These are phyloP conservation scores for Turritopsis rubra DNA, from an alignment of 30 jellyfish, hydroid and myxozoan genomes.

Conservation along the genomic window DNA sequence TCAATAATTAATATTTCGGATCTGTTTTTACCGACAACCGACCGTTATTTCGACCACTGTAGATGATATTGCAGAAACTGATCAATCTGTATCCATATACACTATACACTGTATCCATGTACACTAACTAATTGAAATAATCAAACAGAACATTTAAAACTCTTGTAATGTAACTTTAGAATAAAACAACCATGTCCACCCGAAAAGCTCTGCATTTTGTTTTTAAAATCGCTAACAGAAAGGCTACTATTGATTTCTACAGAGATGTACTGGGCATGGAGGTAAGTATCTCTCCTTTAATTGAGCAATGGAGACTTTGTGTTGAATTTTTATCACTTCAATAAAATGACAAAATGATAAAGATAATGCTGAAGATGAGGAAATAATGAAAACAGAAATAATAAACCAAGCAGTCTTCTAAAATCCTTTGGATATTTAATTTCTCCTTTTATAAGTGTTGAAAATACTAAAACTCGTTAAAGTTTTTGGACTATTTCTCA, in stretches of 20 bases:
- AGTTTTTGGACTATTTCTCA: too few species aligned
- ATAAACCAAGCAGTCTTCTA: too few species aligned
- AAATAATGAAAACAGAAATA: not conserved
- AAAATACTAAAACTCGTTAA: too few species aligned
- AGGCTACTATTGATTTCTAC: conserved; percentile 68
- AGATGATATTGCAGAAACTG: too few species aligned
- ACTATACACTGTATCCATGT: not conserved
- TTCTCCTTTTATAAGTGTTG: too few species aligned
- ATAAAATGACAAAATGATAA: not conserved
- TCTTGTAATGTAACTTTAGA: too few species aligned
- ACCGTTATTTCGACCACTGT: too few species aligned
- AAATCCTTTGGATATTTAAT: not conserved
- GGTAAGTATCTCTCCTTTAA: conserved; percentile 42
- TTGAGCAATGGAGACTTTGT: too few species aligned
- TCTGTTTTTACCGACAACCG: too few species aligned
- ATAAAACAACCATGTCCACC: not conserved
- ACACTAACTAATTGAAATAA: not conserved
- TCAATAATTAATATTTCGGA: too few species aligned
- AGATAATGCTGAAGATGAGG: not conserved
- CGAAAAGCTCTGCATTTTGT: conserved; percentile 87
- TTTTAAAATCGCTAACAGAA: conserved; percentile 72
- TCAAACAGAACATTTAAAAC: not conserved
- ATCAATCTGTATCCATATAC: too few species aligned
- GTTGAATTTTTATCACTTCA: too few species aligned
- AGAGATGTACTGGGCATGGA: conserved; percentile 83